Evolutionary conservation across 2,113 vertebrate species (phyloP).

Genomic region (Tiliqua scincoides): DNA sequence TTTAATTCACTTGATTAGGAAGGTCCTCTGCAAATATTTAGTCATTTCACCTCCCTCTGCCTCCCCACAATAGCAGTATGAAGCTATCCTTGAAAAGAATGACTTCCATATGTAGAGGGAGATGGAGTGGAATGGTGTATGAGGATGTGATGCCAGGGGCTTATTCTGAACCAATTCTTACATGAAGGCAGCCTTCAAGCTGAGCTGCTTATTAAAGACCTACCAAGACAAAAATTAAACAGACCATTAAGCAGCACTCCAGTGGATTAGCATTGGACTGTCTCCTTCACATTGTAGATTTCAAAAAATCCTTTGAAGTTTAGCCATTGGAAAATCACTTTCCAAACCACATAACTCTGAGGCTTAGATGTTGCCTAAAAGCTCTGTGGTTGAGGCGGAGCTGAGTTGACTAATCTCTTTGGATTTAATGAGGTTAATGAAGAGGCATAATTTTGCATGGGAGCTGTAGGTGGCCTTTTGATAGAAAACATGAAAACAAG

Average conservation of each 20-base stretch:
- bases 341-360: constrained; percentile 55
- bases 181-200: constrained; percentile 15
- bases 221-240: constrained; percentile 56
- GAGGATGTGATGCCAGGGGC: not conserved
- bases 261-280: constrained; percentile 65
- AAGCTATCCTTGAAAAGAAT: constrained; percentile 1
- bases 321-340: constrained; percentile 74
- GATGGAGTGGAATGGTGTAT: not conserved
- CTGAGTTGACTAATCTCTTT: constrained; percentile 68
- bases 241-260: constrained; percentile 63
- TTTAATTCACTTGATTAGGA: not conserved
- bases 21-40: not conserved
- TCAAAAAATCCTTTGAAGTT: constrained; percentile 75
- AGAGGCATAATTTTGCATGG: constrained; percentile 37
- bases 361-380: constrained; percentile 67
- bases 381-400: constrained; percentile 53
- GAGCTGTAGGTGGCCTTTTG: constrained; percentile 48
- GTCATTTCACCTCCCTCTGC: not conserved
- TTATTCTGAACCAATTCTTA: constrained; percentile 14
- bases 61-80: not conserved
- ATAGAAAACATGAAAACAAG: constrained; percentile 36
- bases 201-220: constrained; percentile 45
- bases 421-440: constrained; percentile 69
- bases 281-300: constrained; percentile 59
- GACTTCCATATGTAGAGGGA: not conserved